Conservation (phyloP, 1,140 invertebrate species). For the Acromyrmex echinatior region DNA sequence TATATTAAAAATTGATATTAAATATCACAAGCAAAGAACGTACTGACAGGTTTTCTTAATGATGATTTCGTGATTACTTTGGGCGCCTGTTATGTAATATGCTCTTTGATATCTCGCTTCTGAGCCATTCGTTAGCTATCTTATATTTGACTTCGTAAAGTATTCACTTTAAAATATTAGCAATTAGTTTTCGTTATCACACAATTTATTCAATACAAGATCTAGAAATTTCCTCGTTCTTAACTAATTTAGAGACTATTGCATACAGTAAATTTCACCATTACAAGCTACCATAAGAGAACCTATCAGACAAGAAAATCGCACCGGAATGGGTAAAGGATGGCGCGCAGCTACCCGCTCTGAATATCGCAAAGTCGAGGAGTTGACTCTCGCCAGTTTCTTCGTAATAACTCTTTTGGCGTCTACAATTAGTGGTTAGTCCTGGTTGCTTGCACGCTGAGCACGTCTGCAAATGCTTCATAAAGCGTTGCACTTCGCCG, state of each 20-base stretch:
- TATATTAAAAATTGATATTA: not conserved
- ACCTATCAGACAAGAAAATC: slow-evolving; percentile 26
- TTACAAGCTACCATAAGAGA: not conserved
- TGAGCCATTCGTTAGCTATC: not conserved
- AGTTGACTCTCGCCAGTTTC: slow-evolving; percentile 51
- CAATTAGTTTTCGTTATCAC: slow-evolving; percentile 31
- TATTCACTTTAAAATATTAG: slow-evolving; percentile 17
- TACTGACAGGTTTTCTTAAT: not conserved
- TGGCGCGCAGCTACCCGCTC: slow-evolving; percentile 35
- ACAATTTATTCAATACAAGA: slow-evolving; percentile 28
- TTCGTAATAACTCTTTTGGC: slow-evolving; percentile 76
- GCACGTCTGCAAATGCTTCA: slow-evolving; percentile 81
- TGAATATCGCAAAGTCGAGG: slow-evolving; percentile 61
- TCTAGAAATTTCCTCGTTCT: slow-evolving; percentile 20
- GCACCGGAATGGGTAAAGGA: not conserved
- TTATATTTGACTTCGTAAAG: slow-evolving; percentile 15
- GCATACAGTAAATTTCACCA: not conserved
- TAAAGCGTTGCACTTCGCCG: slow-evolving; percentile 75
- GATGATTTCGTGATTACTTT: not conserved
- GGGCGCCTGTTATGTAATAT: not conserved
- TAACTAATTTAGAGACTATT: not conserved
- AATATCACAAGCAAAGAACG: not conserved
- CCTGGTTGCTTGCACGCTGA: slow-evolving; percentile 69
- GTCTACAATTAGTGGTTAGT: slow-evolving; percentile 81
- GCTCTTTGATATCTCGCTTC: slow-evolving; percentile 7